Evolutionary conservation across 2,888 invertebrate genomes (phyloP).

Genomic region (Polylopha cassiicola): DNA sequence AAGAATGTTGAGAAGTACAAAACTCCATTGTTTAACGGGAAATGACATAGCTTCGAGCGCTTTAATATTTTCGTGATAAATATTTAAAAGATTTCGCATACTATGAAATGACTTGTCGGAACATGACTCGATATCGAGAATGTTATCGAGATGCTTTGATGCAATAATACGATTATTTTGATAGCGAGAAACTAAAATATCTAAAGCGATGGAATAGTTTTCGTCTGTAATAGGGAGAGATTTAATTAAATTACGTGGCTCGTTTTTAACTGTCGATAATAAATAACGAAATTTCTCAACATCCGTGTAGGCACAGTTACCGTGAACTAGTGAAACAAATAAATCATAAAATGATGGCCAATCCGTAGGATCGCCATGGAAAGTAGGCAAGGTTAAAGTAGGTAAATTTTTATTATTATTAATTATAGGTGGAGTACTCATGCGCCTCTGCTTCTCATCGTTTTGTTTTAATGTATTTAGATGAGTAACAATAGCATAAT

Average conservation of each 20-base stretch:
- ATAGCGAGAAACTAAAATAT: too few relatives aligned
- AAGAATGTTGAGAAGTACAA: too few relatives aligned
- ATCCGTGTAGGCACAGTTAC: neutral
- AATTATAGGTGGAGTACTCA: too few relatives aligned
- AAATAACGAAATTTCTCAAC: neutral
- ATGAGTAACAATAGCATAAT: neutral
- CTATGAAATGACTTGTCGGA: neutral
- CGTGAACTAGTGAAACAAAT: neutral
- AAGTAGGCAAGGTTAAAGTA: neutral
- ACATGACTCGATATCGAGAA: too few relatives aligned
- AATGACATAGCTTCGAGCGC: neutral
- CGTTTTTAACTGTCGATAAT: too few relatives aligned
- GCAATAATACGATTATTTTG: too few relatives aligned
- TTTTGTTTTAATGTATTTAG: neutral
- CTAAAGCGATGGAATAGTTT: too few relatives aligned
- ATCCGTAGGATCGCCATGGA: constrained; percentile 1
- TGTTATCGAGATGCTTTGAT: too few relatives aligned
- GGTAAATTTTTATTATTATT: neutral
- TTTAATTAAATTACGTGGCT: neutral
- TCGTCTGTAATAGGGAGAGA: neutral
- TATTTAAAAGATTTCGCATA: neutral
- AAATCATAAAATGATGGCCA: constrained; percentile 2
- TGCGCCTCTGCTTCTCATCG: neutral
- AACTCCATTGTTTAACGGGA: neutral
- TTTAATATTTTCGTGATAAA: neutral